Base-by-base conservation (phyloP, 2,888 invertebrate genomes). In the Teinopalpus imperialis region DNA sequence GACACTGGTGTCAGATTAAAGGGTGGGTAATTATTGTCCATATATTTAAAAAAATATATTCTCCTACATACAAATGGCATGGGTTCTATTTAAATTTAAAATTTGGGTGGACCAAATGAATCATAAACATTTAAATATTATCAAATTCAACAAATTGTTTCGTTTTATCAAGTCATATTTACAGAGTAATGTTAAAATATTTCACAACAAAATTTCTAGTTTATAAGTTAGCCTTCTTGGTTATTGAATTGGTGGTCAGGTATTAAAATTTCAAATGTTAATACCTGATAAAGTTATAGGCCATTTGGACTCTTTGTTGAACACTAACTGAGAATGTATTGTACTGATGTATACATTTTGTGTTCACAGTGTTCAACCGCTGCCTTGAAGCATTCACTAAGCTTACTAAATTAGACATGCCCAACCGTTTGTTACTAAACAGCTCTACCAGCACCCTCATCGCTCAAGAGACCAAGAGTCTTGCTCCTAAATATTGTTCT, bases 351-450 rank as follows among this genome's bases (percentile, higher is more conserved):
- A 7, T 8, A 42, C 13, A 60, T 71, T 69, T 73, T 77, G 62
- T 76, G 57, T 69, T 82, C 74, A 51, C 88, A 88, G 88, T 86
- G 63, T 57, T 87, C 56, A 69, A 67, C 67, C 85, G 85, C 60
- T 86, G 86, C 73, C 58, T 65, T 57, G 55, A 66, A 61, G 83
- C 86, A 49, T 51, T 86, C 52, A 47, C 43, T 44, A 81, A 69
- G 54, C 65, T 87, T 58, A 56, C 58, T 43, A 69, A 66, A 16
- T 66, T 86, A 59, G 57, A 62, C 31, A 62, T 85, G 44, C 85
- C 87, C 2, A 81, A 73, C 53, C 72, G 67, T 49, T 66, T 87
- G 54, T 44, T 74, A 43, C 71, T 87, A 57, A 72, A 74, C 54
- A 70, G 70, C 52, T 59, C 53, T 18, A 57, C 70, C 34, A 48